Evolutionary conservation across 2,113 vertebrate genomes (phyloP).

Genomic region (Chaetodon trifascialis): DNA sequence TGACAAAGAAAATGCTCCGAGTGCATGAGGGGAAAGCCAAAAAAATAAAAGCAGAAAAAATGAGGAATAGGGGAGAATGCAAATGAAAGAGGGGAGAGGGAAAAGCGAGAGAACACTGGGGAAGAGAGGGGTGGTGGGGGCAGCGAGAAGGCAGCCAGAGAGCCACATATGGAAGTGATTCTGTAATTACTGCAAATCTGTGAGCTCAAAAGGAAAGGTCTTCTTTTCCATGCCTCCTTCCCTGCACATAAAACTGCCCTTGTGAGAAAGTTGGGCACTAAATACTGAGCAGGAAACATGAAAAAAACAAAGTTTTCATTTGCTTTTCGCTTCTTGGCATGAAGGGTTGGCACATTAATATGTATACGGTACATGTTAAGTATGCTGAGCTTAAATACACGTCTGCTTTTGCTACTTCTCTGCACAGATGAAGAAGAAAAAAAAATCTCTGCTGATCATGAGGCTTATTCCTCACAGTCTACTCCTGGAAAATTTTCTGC

Average conservation of each 20-base stretch:
- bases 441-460: constrained; percentile 25
- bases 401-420: constrained; percentile 31
- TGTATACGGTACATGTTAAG: constrained; percentile 22
- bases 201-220: constrained; percentile 86
- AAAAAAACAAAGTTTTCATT: constrained; percentile 52
- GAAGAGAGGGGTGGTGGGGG: constrained; percentile 76
- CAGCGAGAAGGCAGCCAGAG: constrained; percentile 82
- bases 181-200: constrained; percentile 89
- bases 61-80: constrained; percentile 71
- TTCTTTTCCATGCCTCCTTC: constrained; percentile 84
- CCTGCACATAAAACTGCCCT: constrained; percentile 83
- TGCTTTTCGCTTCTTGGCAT: constrained; percentile 55
- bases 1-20: constrained; percentile 59
- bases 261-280: constrained; percentile 80
- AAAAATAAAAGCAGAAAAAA: constrained; percentile 58
- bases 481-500: constrained; percentile 32
- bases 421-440: neutral
- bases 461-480: constrained; percentile 35
- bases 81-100: constrained; percentile 74
- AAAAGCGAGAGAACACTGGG: constrained; percentile 56
- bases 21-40: constrained; percentile 52
- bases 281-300: constrained; percentile 60
- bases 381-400: constrained; percentile 1
- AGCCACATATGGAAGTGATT: constrained; percentile 90
- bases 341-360: constrained; percentile 35